Evolutionary conservation across 2,888 invertebrate genomes (phyloP), one percentile per base, ranked within the genome.

Genomic region (Mythimna impura): DNA sequence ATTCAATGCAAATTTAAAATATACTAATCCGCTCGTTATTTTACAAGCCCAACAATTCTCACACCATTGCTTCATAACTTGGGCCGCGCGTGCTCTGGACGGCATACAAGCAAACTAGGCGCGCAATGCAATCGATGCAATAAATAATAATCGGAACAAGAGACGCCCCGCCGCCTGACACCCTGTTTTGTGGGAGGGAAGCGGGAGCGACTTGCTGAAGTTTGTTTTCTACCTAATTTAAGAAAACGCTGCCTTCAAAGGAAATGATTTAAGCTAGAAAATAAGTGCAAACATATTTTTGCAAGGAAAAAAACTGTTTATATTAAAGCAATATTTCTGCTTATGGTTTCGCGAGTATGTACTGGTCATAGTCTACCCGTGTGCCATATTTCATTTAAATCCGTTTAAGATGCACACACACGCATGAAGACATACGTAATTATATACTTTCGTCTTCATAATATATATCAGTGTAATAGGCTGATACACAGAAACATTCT

Each of bases 71-170:
- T 61, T 61, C 22, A 65, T 73, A 72, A 76, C 82, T 84, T 86
- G 78, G 54, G 63, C 80, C 87, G 62, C 60, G 60, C 40, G 8
- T 66, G 50, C 66, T 57, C 52, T 17, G 69, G 36, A 77, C 66
- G 54, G 76, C 82, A 80, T 83, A 86, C 84, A 86, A 80, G 77
- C 78, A 47, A 80, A 78, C 86, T 84, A 81, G 86, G 71, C 81
- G 78, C 73, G 78, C 81, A 81, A 70, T 87, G 86, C 86, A 86
- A 86, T 87, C 88, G 81, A 84, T 78, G 86, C 81, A 74, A 87
- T 87, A 87, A 87, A 87, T 87, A 88, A 88, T 88, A 87, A 85
- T 82, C 80, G 78, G 81, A 80, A 84, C 85, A 88, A 82, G 81
- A 67, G 79, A 76, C 73, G 70, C 71, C 74, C 72, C 80, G 71